Evolutionary conservation across 1,140 invertebrate species (phyloP).

Genomic region (Geopemphigus sp.): DNA sequence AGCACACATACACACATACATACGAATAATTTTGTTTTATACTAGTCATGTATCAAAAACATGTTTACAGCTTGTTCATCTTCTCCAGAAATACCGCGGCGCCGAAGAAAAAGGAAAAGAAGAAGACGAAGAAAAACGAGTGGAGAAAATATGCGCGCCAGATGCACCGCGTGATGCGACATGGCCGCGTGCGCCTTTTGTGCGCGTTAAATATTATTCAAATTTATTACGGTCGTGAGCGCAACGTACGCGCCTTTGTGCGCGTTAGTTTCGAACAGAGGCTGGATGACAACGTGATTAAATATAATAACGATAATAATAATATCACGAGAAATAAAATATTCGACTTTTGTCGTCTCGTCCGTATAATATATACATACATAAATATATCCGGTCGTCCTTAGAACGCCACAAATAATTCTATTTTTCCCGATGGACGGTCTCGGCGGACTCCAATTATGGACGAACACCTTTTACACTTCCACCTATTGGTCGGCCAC

Average conservation of each 20-base stretch:
- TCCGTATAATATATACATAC: not conserved
- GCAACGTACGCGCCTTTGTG: constrained; percentile 21
- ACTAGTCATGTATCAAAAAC: constrained; percentile 23
- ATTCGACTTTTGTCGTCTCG: not conserved
- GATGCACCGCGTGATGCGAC: not conserved
- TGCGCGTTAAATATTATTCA: constrained; percentile 25
- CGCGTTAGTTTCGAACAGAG: constrained; percentile 5
- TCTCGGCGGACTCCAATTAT: not conserved
- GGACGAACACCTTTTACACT: too few species aligned
- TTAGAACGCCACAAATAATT: not conserved
- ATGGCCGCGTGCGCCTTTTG: constrained; percentile 18
- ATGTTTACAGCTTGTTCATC: constrained; percentile 2
- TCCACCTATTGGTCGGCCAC: too few species aligned
- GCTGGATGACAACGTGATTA: constrained; percentile 40
- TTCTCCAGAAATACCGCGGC: not conserved
- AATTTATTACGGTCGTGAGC: constrained; percentile 36
- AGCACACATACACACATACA: not conserved
- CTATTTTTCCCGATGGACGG: not conserved
- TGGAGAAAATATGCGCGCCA: too few species aligned
- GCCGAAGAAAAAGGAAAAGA: too few species aligned
- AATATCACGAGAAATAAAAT: not conserved
- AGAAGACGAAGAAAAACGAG: constrained; percentile 5
- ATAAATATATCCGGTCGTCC: not conserved
- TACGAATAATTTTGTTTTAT: not conserved
- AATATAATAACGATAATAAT: constrained; percentile 38